phyloP scores from a whole-genome alignment of 2,888 invertebrate genomes.

The Sussaba pulchella region DNA sequence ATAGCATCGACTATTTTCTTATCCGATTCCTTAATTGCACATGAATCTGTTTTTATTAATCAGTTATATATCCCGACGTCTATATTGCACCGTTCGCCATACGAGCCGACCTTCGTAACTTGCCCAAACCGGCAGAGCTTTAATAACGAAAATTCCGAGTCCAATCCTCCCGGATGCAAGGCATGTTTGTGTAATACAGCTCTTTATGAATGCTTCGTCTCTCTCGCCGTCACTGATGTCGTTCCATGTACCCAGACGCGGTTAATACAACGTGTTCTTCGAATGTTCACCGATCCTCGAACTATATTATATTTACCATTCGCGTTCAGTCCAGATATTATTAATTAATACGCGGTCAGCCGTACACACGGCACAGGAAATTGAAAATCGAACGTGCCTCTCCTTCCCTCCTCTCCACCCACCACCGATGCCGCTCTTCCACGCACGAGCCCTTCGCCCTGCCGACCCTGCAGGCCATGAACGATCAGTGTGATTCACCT shows the following conservation, averaged over 20 bases:
- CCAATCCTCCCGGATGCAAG: background rate
- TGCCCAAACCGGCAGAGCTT: background rate
- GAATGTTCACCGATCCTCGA: slow-evolving; percentile 1
- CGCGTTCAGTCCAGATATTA: slow-evolving; percentile 47
- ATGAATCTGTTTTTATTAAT: too few relatives aligned
- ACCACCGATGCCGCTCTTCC: too few relatives aligned
- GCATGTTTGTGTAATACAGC: slow-evolving; percentile 28
- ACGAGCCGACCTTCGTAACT: background rate
- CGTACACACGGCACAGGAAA: slow-evolving; percentile 45
- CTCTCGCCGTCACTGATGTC: slow-evolving; percentile 3
- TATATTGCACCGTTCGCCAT: background rate
- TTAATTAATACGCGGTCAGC: slow-evolving; percentile 61
- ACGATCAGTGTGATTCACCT: slow-evolving; percentile 23
- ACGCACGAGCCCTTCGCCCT: too few relatives aligned
- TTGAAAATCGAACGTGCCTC: slow-evolving; percentile 58
- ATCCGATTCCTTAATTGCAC: too few relatives aligned
- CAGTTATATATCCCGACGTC: too few relatives aligned
- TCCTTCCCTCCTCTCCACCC: background rate
- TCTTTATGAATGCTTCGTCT: background rate
- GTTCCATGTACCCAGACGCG: slow-evolving; percentile 4
- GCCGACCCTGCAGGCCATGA: slow-evolving; percentile 21
- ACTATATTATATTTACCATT: slow-evolving; percentile 21
- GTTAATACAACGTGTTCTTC: slow-evolving; percentile 30
- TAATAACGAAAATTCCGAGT: slow-evolving; percentile 37
- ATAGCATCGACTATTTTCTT: too few relatives aligned